These are phyloP conservation scores for Trichosurus vulpecula DNA, from an alignment of 2,797 vertebrate genomes.

Conservation along the genomic window DNA sequence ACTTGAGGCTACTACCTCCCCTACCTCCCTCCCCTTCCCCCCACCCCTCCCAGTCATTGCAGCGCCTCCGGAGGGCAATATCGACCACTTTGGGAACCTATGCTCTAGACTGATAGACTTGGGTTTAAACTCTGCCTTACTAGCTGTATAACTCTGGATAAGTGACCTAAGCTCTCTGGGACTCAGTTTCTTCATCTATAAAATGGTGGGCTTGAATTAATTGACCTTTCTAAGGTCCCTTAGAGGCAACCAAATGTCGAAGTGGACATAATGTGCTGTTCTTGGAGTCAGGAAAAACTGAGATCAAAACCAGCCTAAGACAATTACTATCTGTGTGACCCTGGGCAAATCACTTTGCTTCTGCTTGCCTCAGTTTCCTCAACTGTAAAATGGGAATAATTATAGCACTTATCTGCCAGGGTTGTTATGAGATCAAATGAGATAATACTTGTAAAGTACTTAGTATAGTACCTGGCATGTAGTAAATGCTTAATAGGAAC, in stretches of 20 bases:
- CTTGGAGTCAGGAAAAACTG: background rate
- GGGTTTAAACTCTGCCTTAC: background rate
- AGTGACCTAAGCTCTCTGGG: background rate
- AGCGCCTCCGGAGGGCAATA: too few relatives aligned
- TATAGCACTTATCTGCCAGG: background rate
- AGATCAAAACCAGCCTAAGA: background rate
- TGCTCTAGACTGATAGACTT: background rate
- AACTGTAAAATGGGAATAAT: background rate
- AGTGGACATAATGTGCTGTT: background rate
- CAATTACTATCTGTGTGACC: background rate
- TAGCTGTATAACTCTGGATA: background rate
- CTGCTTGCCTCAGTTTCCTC: background rate
- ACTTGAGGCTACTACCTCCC: too few relatives aligned
- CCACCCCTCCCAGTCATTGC: too few relatives aligned
- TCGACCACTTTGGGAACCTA: too few relatives aligned
- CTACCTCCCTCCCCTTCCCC: too few relatives aligned
- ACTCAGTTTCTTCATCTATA: background rate
- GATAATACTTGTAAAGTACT: background rate
- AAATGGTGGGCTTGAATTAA: background rate
- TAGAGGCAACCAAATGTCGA: background rate
- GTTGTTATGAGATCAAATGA: background rate
- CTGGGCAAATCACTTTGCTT: background rate
- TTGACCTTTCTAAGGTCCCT: background rate
- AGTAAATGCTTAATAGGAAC: background rate
- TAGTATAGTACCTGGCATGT: background rate